A percentile compares a stretch with the other conserved stretches of the same genome.
Conservation (phyloP, 2,113 vertebrate species). For the Petrocephalus microphthalmus region DNA sequence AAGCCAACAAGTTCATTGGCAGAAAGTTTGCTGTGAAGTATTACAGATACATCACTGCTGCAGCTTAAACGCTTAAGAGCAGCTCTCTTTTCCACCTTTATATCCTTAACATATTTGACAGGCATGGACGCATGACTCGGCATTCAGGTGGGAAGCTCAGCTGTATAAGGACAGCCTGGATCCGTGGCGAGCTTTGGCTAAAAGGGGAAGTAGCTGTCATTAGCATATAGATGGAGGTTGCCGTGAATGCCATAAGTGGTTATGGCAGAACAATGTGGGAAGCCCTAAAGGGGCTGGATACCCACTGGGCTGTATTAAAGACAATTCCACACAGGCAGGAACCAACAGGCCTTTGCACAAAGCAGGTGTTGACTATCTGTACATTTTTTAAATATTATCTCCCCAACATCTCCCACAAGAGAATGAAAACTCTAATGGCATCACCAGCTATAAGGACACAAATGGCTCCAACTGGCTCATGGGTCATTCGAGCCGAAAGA, state of each 20-base stretch:
- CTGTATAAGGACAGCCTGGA: neutral
- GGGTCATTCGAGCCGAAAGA: neutral
- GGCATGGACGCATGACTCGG: neutral
- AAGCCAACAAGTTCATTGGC: neutral
- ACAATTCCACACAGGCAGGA: neutral
- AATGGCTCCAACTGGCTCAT: neutral
- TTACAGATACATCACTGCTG: neutral
- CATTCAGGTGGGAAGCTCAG: neutral
- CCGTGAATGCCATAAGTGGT: neutral
- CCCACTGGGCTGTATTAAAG: neutral
- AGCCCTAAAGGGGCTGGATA: neutral
- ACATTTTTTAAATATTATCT: neutral
- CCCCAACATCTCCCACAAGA: neutral
- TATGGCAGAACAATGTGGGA: neutral
- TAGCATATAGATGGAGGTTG: constrained; percentile 26
- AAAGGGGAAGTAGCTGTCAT: constrained; percentile 3
- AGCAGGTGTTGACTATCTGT: neutral
- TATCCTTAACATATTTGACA: neutral
- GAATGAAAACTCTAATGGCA: neutral
- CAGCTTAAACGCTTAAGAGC: neutral
- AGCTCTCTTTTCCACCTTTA: neutral
- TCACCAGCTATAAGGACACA: neutral
- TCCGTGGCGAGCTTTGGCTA: neutral
- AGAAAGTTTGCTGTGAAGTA: neutral
- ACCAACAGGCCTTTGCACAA: neutral